Percentiles rank a stretch among this genome's conserved stretches.
Evolutionary conservation across 2,797 vertebrate genomes (phyloP).

Genomic region (Hemibagrus guttatus): DNA sequence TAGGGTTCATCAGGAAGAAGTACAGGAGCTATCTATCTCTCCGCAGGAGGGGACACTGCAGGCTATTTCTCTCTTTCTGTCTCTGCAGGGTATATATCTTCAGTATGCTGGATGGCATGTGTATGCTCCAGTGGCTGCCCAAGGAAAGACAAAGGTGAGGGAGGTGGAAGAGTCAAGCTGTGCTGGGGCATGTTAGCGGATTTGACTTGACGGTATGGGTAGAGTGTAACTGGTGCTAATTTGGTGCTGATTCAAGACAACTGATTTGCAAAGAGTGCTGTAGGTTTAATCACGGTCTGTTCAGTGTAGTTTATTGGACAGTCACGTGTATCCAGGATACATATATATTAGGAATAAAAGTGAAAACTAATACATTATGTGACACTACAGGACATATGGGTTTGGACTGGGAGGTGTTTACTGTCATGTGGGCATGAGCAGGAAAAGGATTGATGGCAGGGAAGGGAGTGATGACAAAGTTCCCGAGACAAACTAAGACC

Average conservation of each 20-base stretch:
- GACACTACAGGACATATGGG: neutral
- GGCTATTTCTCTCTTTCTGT: slow-evolving; percentile 52
- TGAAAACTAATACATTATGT: neutral
- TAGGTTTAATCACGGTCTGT: neutral
- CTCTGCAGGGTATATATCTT: slow-evolving; percentile 44
- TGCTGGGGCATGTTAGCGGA: slow-evolving; percentile 1
- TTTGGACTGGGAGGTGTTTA: neutral
- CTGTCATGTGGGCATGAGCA: neutral
- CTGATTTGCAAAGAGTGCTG: neutral
- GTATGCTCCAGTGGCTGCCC: slow-evolving; percentile 32
- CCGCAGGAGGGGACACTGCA: slow-evolving; percentile 35
- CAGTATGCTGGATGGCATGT: slow-evolving; percentile 13
- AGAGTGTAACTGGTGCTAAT: slow-evolving; percentile 17
- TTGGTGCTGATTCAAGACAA: slow-evolving; percentile 23
- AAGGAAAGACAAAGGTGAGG: slow-evolving; percentile 11
- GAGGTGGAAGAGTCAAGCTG: slow-evolving; percentile 15
- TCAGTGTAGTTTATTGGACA: neutral
- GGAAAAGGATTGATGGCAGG: too few species aligned
- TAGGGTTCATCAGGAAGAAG: slow-evolving; percentile 48
- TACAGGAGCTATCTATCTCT: slow-evolving; percentile 47
- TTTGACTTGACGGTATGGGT: slow-evolving; percentile 17
- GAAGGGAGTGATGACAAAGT: neutral
- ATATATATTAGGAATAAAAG: neutral
- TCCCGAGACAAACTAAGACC: neutral
- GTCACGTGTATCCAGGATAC: neutral